These are phyloP conservation scores for Blastomussa wellsi DNA, from an alignment of 92 coral and sea anemone genomes.

Conservation along the genomic window DNA sequence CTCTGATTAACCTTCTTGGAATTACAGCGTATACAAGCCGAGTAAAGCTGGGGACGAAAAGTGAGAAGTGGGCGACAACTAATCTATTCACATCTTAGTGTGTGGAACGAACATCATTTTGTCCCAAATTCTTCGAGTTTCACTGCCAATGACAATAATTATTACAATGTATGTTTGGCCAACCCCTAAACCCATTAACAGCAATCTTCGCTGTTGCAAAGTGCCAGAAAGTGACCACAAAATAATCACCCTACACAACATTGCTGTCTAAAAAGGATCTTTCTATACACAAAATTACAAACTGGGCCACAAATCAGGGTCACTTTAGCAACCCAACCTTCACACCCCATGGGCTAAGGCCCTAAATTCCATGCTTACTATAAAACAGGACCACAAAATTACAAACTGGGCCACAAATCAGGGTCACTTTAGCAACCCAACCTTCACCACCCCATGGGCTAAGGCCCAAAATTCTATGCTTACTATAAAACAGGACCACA, in stretches of 20 bases:
- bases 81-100: not conserved
- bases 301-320: not conserved
- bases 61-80: not conserved
- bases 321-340: not conserved
- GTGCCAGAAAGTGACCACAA: too few relatives aligned
- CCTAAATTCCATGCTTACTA: not conserved
- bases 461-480: not conserved
- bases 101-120: not conserved
- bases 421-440: not conserved
- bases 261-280: too few relatives aligned
- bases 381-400: too few relatives aligned
- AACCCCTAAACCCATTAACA: not conserved
- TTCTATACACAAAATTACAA: too few relatives aligned
- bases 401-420: not conserved
- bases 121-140: not conserved
- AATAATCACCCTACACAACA: too few relatives aligned
- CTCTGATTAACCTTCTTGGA: not conserved
- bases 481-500: not conserved
- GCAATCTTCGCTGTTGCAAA: not conserved
- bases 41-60: not conserved
- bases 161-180: not conserved
- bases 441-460: not conserved
- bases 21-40: not conserved
- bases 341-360: not conserved
- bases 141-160: not conserved